Base-by-base conservation (phyloP, 2,888 invertebrate species). In the Ormyrus pomaceus region DNA sequence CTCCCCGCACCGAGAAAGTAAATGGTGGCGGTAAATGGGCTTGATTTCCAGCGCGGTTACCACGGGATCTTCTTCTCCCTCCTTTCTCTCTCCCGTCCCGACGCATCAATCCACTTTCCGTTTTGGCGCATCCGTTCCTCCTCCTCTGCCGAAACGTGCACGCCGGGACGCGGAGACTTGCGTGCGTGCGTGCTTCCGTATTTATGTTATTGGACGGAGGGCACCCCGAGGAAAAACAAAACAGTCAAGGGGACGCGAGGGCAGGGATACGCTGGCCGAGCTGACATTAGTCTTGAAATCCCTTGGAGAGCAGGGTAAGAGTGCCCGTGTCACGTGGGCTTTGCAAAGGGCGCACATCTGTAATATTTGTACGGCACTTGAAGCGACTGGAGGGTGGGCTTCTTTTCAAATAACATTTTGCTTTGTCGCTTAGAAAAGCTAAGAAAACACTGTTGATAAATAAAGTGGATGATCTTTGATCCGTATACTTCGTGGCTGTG, bases 41-140 rank as follows among this genome's bases (percentile, higher is more conserved):
- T 68, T 62, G 69, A 76, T 76, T 76, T 69, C 45, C 56, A 11
- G 55, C 19, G 19, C 11, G 51, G 45, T 72, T 72, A 8, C 19
- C 53, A 53, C 55, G 53, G 55, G 58, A 56, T 74, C 65, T 34
- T 19, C 19, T 19, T 19, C 19, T 19, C 19, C 19, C 19, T 19
- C 19, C 19, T 46, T 19, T 45, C 53, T 8, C 34, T 34, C 11
- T 34, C 13, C n/a, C 56, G 6, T 56, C 45, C 11, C 0, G 19
- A 10, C 11, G 51, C 65, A 19, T 64, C 50, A 13, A 58, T 65
- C n/a, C 48, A 11, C 48, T 59, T 64, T 11, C 46, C 46, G n/a
- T 58, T 6, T 58, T 58, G 6, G 9, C n/a, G n/a, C 6, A 58
- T n/a, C 58, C 58, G 11, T 11, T 34, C 61, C 19, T 19, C 19